Evolutionary conservation across 2,797 vertebrate genomes (phyloP).

Genomic region (Aphelocoma californica): DNA sequence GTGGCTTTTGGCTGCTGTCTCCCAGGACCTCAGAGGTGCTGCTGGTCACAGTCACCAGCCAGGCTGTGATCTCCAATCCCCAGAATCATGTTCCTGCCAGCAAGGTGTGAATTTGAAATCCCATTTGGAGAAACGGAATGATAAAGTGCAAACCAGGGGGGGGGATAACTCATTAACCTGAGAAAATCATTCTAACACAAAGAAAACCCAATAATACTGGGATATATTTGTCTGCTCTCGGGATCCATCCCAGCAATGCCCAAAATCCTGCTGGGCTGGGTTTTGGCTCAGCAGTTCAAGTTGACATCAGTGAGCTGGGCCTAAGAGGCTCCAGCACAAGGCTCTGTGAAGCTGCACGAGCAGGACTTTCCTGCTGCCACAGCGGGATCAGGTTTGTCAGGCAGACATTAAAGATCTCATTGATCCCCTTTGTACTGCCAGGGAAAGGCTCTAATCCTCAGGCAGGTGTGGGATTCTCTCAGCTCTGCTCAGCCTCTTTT

Average conservation of each 20-base stretch:
- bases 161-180: not conserved
- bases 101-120: not conserved
- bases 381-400: not conserved
- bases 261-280: accelerated
- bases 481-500: not conserved
- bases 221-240: not conserved
- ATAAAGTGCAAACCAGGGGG: not conserved
- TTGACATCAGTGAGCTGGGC: not conserved
- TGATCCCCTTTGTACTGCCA: not conserved
- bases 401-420: not conserved
- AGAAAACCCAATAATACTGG: accelerated
- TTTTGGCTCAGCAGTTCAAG: not conserved
- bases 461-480: not conserved
- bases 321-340: not conserved
- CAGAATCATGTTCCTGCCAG: not conserved
- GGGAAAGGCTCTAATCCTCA: not conserved
- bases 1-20: not conserved
- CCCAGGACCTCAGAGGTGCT: not conserved
- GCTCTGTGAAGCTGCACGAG: not conserved
- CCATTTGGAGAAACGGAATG: not conserved
- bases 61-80: not conserved
- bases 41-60: not conserved
- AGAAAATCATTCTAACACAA: not conserved
- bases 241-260: not conserved
- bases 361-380: not conserved